Evolutionary conservation across 2,113 vertebrate genomes (phyloP), one percentile per base, ranked within the genome.

Genomic region (Seriola quinqueradiata): DNA sequence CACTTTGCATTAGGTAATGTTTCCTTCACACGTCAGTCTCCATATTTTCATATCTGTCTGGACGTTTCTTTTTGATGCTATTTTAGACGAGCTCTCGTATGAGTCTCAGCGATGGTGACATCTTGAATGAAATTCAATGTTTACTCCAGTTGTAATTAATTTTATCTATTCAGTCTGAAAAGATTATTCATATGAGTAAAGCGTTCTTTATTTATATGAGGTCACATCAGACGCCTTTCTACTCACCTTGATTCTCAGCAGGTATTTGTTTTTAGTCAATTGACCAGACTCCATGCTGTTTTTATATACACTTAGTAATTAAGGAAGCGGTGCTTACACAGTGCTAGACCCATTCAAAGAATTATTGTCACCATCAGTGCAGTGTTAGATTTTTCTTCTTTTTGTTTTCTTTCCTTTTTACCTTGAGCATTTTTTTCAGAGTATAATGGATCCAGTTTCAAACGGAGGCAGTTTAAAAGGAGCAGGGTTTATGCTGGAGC

Each of bases 1-100:
- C 88, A 84, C 88, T 90, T 87, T 86, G 80, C 70, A 90, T 93
- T 88, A 90, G 72, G 77, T 84, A 76, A 86, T 89, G 59, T 81
- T 88, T 88, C 81, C 65, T 61, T 81, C 83, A 87, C 61, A 77
- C 82, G 88, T 82, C 88, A 86, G 74, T 77, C 66, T 85, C 34
- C 60, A 87, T 89, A 79, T 88, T 82, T 81, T 79, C 21, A 84
- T 36, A 55, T 82, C 82, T 78, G 19, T 74, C 42, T 69, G 11
- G 58, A 67, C 48, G 65, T 86, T 74, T 68, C 64, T 77, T 58
- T 77, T 82, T 87, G 73, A 79, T 77, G 17, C 14, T 17, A 60
- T 63, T 72, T 82, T 63, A 48, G 76, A 87, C 79, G 79, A 58
- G 52, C 34, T 70, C 21, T 79, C 57, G 46, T 72, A 58, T 68